Evolutionary conservation across 2,888 invertebrate genomes (phyloP), one percentile per base, ranked within the genome.

Genomic region (Epinotia demarniana): DNA sequence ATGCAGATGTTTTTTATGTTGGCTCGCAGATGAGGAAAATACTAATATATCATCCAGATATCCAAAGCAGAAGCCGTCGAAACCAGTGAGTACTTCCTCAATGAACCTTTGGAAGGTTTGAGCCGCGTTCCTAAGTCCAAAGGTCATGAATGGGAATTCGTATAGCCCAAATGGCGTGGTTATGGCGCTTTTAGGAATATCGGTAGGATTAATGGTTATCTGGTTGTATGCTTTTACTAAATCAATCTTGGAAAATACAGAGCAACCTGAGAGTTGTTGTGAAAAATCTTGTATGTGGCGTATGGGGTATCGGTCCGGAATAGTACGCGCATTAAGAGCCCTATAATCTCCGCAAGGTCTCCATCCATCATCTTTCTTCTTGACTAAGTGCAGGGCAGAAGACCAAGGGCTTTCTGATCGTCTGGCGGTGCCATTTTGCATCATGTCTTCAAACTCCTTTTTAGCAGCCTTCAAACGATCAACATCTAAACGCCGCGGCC

Each of bases 21-120:
- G 63, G 63, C 16, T 19, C 18, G 12, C 43, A 9, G 43, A 46
- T 63, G 43, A 11, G 16, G 75, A 75, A 62, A 61, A 75, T 11
- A 71, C 63, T 13, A 74, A 58, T 49, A 74, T 62, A 19, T 74
- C 74, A 18, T 74, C 74, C 6, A 74, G 43, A 13, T 63, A 63
- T 18, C 63, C 46, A 18, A 58, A 33, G n/a, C 27, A 72, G 18
- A 49, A 64, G 57, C 46, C 43, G 13, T 71, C 71, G 8, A 76
- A 63, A 16, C 72, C 76, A 3, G 49, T 49, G 19, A 60, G 23
- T n/a, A 76, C 55, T 53, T 80, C 77, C 57, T 87, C 82, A 19
- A 89, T 83, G 55, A 86, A 86, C 2, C 85, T 79, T 69, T 88
- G 87, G 74, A 90, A 82, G 0, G 86, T 86, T 72, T 89, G 86